phyloP scores from a whole-genome alignment of 1,140 invertebrate species.

The Lordiphosa collinella region DNA sequence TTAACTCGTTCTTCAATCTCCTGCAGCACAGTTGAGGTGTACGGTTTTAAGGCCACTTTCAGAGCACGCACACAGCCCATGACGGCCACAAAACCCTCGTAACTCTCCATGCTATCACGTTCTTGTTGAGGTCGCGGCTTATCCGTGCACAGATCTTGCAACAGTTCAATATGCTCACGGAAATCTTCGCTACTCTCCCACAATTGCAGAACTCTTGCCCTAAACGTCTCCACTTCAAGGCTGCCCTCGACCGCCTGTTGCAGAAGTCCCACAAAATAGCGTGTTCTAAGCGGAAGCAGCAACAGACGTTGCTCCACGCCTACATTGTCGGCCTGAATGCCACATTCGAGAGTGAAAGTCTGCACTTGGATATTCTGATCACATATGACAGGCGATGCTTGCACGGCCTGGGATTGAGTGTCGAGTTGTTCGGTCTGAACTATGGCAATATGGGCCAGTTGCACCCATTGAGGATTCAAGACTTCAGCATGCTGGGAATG shows the following conservation, averaged over 20 bases:
- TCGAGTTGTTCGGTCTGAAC: slow-evolving; percentile 26
- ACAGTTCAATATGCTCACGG: slow-evolving; percentile 45
- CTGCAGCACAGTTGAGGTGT: slow-evolving; percentile 34
- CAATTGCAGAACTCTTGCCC: slow-evolving; percentile 33
- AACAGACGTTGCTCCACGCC: slow-evolving; percentile 46
- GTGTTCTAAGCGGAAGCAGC: slow-evolving; percentile 40
- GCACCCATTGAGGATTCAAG: slow-evolving; percentile 11
- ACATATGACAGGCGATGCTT: neutral
- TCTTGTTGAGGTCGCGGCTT: neutral
- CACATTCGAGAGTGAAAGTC: slow-evolving; percentile 20
- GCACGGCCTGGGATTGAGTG: slow-evolving; percentile 8
- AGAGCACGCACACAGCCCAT: slow-evolving; percentile 47
- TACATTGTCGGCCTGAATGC: slow-evolving; percentile 42
- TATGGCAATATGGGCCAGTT: slow-evolving; percentile 4
- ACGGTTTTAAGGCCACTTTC: slow-evolving; percentile 44
- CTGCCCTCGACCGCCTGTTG: slow-evolving; percentile 10
- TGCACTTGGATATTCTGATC: slow-evolving; percentile 25
- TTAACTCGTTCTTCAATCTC: slow-evolving; percentile 52
- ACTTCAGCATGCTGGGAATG: slow-evolving; percentile 23
- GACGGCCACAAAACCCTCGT: slow-evolving; percentile 57
- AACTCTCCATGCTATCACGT: slow-evolving; percentile 24
- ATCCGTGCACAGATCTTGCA: slow-evolving; percentile 49
- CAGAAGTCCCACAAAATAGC: slow-evolving; percentile 35
- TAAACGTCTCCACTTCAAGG: slow-evolving; percentile 23
- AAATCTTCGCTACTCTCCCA: slow-evolving; percentile 58